A percentile compares a stretch with the other conserved stretches of the same genome.
Conservation (phyloP, 2,113 vertebrate species). For the Podarcis raffonei region DNA sequence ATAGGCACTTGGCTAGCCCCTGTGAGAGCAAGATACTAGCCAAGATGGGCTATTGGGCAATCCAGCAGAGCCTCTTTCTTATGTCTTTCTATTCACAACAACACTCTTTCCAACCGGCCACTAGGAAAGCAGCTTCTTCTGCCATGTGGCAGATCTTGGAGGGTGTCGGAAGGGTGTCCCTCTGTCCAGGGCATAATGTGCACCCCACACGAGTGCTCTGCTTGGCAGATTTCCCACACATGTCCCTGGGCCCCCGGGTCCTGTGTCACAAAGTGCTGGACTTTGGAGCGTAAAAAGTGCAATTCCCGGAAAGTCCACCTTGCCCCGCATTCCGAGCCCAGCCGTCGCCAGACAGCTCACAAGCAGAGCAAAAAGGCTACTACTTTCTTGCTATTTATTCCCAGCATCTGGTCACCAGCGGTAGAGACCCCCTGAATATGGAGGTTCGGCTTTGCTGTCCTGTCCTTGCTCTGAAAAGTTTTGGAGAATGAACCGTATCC, state of each 20-base stretch:
- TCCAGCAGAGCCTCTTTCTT: no score
- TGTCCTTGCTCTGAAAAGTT: background rate
- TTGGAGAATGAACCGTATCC: no score
- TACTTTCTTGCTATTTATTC: background rate
- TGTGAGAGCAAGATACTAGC: no score
- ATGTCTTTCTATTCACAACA: no score
- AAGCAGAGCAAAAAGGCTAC: background rate
- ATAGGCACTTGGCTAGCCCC: no score
- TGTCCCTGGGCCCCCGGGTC: background rate
- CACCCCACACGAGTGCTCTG: background rate
- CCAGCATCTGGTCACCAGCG: background rate
- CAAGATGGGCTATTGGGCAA: no score
- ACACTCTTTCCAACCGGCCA: no score
- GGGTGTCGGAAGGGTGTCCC: background rate
- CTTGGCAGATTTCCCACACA: background rate
- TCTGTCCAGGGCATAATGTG: background rate
- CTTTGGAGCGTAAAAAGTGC: background rate
- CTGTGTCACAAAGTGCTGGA: background rate
- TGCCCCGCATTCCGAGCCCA: background rate
- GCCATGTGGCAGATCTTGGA: no score
- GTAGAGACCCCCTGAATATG: background rate
- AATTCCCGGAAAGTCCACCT: background rate
- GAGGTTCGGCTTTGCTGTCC: background rate
- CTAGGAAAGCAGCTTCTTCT: no score
- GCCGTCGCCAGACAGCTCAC: background rate